phyloP scores from a whole-genome alignment of 2,113 vertebrate species.

The Penelope pileata region DNA sequence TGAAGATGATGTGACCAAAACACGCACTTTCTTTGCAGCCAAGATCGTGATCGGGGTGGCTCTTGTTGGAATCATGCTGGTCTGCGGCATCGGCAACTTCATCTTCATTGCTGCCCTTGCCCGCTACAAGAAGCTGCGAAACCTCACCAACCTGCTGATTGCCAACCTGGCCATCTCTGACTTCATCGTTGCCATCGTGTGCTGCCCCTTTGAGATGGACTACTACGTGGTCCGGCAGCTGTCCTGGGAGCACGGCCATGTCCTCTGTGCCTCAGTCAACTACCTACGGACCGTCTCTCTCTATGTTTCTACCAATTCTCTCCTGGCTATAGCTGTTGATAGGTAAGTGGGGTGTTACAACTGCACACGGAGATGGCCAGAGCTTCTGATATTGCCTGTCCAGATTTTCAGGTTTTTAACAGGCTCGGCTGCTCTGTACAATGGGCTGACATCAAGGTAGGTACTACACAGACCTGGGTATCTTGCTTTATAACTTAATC shows the following conservation, averaged over 20 bases:
- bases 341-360: conserved; percentile 76
- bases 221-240: conserved; percentile 95
- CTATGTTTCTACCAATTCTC: conserved; percentile 94
- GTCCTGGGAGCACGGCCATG: conserved; percentile 91
- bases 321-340: conserved; percentile 95
- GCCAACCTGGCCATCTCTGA: conserved; percentile 96
- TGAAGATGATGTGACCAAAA: conserved; percentile 89
- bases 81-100: conserved; percentile 91
- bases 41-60: conserved; percentile 88
- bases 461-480: not conserved
- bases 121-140: conserved; percentile 93
- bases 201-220: conserved; percentile 97
- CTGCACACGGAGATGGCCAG: not conserved
- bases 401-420: not conserved
- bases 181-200: conserved; percentile 93
- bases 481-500: not conserved
- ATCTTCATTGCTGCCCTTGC: conserved; percentile 88
- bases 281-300: conserved; percentile 92
- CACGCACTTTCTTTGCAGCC: conserved; percentile 89
- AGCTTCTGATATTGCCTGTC: not conserved
- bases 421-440: not conserved
- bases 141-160: conserved; percentile 95
- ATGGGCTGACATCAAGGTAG: not conserved
- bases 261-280: conserved; percentile 91
- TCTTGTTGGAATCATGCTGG: conserved; percentile 90